These are phyloP conservation scores for Agriopis leucophaearia DNA, from an alignment of 2,888 invertebrate species.

Conservation along the genomic window DNA sequence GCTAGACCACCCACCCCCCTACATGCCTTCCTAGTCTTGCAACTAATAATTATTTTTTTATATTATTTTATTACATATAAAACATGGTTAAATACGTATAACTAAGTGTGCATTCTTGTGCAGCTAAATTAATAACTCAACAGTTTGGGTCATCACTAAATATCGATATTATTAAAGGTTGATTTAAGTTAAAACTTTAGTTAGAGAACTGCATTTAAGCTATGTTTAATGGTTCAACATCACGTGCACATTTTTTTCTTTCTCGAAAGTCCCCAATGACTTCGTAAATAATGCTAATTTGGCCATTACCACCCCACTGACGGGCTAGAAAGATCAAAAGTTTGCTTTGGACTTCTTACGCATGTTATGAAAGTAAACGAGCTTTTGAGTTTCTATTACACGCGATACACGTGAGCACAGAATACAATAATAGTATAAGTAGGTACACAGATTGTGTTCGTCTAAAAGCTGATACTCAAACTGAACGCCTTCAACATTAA, in stretches of 20 bases:
- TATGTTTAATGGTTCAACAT: too few relatives aligned
- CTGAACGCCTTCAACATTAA: conserved; percentile 46
- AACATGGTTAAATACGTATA: too few relatives aligned
- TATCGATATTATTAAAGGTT: too few relatives aligned
- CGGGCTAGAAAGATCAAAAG: not conserved
- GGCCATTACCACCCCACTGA: not conserved
- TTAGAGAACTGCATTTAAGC: too few relatives aligned
- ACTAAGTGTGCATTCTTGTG: not conserved
- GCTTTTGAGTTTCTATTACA: conserved; percentile 4
- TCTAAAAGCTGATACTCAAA: not conserved
- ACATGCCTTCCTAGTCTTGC: conserved; percentile 31
- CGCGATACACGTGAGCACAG: conserved; percentile 23
- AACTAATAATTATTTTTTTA: conserved; percentile 4
- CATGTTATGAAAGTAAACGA: not conserved
- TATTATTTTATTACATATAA: not conserved
- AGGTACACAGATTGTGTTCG: not conserved
- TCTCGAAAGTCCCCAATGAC: not conserved
- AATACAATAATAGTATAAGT: too few relatives aligned
- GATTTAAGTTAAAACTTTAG: too few relatives aligned
- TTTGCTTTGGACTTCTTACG: not conserved
- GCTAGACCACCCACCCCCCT: conserved; percentile 30
- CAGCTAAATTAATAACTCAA: too few relatives aligned
- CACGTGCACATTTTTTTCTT: too few relatives aligned
- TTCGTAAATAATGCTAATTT: not conserved
- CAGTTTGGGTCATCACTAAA: too few relatives aligned